Evolutionary conservation across 2,797 vertebrate species (phyloP).

Genomic region (Ispidina lecontei): DNA sequence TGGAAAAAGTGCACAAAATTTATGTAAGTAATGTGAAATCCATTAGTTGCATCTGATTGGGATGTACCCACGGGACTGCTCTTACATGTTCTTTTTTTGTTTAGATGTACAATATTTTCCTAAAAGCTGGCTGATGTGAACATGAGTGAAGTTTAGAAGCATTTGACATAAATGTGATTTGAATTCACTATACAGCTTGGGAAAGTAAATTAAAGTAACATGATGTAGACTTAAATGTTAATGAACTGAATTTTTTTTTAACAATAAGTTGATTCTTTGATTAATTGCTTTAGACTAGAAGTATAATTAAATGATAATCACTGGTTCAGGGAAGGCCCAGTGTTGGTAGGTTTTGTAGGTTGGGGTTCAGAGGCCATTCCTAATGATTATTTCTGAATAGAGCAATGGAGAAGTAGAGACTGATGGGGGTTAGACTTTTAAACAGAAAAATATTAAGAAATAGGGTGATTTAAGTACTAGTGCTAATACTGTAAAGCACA

Average conservation of each 20-base stretch:
- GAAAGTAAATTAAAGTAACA: not conserved
- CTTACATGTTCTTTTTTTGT: rapidly evolving
- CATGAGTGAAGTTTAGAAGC: not conserved
- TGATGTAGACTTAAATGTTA: not conserved
- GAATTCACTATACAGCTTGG: rapidly evolving
- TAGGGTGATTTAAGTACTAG: not conserved
- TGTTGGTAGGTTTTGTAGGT: not conserved
- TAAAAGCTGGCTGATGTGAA: not conserved
- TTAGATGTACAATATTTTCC: not conserved
- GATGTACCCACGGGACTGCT: rapidly evolving
- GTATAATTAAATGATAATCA: not conserved
- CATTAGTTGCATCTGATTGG: not conserved
- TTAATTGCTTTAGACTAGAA: not conserved
- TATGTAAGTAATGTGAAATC: slow-evolving; percentile 86
- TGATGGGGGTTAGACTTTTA: not conserved
- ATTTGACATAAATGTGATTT: not conserved
- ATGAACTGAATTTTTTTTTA: not conserved
- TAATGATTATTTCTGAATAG: not conserved
- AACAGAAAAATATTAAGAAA: not conserved
- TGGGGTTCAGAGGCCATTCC: not conserved
- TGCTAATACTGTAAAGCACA: rapidly evolving
- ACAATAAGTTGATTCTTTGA: not conserved
- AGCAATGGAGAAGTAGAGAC: not conserved
- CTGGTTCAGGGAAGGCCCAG: not conserved
- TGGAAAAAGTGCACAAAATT: slow-evolving; percentile 93